phyloP scores from a whole-genome alignment of 1,140 invertebrate species.

The Drosophila auraria region DNA sequence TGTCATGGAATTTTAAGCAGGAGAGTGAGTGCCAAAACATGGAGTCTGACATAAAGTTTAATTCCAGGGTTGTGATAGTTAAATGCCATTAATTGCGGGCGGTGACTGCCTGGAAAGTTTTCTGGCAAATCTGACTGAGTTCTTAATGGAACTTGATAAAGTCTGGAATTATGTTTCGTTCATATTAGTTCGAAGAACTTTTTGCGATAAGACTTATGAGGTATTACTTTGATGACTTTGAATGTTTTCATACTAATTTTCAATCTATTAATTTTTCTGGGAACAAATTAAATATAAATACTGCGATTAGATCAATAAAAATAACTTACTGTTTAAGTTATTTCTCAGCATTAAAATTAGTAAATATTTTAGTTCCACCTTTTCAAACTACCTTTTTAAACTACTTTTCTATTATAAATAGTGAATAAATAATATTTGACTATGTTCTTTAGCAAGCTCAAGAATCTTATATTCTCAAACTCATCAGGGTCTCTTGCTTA shows the following conservation, averaged over 20 bases:
- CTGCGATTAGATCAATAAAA: neutral
- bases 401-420: no score
- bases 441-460: no score
- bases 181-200: neutral
- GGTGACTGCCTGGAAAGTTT: slow-evolving; percentile 11
- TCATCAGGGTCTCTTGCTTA: no score
- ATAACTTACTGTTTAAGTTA: neutral
- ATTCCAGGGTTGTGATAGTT: slow-evolving; percentile 18
- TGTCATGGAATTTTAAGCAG: slow-evolving; percentile 53
- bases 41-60: slow-evolving; percentile 25
- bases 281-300: neutral
- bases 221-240: neutral
- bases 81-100: slow-evolving; percentile 32
- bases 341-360: no score
- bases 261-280: neutral
- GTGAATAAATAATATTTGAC: no score
- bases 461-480: no score
- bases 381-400: no score
- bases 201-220: neutral
- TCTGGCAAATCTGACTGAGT: neutral
- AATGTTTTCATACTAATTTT: neutral
- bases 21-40: slow-evolving; percentile 27
- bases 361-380: no score
- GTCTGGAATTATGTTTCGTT: neutral
- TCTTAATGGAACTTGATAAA: neutral